phyloP scores from a whole-genome alignment of 2,113 vertebrate genomes.

The Seriola dumerili region DNA sequence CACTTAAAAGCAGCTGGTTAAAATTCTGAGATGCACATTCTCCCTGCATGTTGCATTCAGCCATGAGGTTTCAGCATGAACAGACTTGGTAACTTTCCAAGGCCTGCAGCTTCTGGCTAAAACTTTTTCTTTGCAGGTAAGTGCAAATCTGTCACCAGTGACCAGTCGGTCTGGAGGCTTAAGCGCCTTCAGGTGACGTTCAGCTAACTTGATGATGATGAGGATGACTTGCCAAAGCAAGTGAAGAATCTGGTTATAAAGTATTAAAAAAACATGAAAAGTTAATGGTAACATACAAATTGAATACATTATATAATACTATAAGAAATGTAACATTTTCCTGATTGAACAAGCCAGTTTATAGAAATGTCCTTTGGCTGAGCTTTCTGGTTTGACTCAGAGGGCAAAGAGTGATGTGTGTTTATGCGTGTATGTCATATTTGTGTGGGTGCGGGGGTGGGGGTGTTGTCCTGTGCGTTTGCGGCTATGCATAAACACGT shows the following conservation, averaged over 20 bases:
- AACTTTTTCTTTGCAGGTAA: slow-evolving; percentile 24
- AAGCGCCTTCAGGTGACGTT: slow-evolving; percentile 32
- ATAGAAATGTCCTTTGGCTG: slow-evolving; percentile 12
- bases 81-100: slow-evolving; percentile 30
- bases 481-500: slow-evolving; percentile 12
- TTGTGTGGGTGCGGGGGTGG: neutral
- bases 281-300: neutral
- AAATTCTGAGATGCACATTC: slow-evolving; percentile 3
- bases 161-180: slow-evolving; percentile 49
- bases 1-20: neutral
- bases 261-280: neutral
- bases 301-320: neutral
- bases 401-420: neutral
- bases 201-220: neutral
- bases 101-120: slow-evolving; percentile 44
- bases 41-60: slow-evolving; percentile 16
- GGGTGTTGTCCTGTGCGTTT: slow-evolving; percentile 2
- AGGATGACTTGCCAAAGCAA: slow-evolving; percentile 18
- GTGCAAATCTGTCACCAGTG: slow-evolving; percentile 41
- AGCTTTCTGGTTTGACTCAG: slow-evolving; percentile 4
- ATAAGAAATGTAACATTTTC: slow-evolving; percentile 32
- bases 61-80: slow-evolving; percentile 37
- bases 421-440: slow-evolving; percentile 2
- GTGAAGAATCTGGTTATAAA: slow-evolving; percentile 22
- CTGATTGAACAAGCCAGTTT: slow-evolving; percentile 10